Evolutionary conservation across 2,888 invertebrate genomes (phyloP), one percentile per base, ranked within the genome.

Genomic region (Acanthosoma haemorrhoidale): DNA sequence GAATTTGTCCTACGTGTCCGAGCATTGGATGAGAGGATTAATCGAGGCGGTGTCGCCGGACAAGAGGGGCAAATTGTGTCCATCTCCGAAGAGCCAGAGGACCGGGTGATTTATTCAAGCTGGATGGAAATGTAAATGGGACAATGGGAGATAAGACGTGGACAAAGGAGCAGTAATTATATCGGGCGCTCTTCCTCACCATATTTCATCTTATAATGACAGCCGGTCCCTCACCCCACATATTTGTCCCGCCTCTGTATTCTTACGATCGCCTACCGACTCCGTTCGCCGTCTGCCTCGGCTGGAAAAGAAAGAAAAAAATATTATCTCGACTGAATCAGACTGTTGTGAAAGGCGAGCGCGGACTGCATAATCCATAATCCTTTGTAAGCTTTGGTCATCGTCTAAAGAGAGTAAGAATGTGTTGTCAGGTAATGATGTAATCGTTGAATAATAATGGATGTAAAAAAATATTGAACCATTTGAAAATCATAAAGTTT

Each of bases 61-160:
- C 61, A 61, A 61, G 61, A 61, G 61, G 38, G 21, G 61, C 61
- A 61, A 61, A 61, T 61, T 61, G 61, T 61, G 61, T 61, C 61
- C 61, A 34, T 61, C 51, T 13, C 29, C 13, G 51, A 61, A 61
- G 61, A 61, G n/a, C 51, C 18, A 21, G 51, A 25, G 61, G 61
- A 59, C n/a, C n/a, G 16, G 13, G 41, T 21, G 61, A 61, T 61
- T 34, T 61, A 36, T 36, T 36, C 61, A 21, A 61, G 2, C 34
- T 34, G 61, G 21, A 61, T 61, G 36, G 61, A 61, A 34, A 61
- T 61, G 61, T 61, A 61, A 61, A 61, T 61, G 6, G 36, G 61
- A 61, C 61, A 51, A 51, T 51, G 25, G 51, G 61, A 61, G 61
- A 61, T 61, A 61, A 61, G 61, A 61, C 61, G 34, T 61, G 61